phyloP scores from a whole-genome alignment of 2,888 invertebrate genomes.

The Magallana nippona region DNA sequence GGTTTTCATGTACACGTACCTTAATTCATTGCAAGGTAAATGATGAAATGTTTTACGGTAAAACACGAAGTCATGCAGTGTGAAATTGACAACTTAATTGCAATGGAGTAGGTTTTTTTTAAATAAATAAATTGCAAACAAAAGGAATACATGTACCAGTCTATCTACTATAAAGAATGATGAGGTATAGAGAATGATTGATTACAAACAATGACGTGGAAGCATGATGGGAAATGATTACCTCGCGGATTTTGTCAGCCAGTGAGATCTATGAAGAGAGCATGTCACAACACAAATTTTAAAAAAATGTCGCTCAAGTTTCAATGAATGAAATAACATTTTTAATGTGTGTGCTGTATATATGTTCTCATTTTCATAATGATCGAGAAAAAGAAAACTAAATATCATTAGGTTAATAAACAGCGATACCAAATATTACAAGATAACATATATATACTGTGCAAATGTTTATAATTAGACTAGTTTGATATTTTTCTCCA shows the following conservation, averaged over 20 bases:
- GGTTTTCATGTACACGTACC: too few relatives aligned
- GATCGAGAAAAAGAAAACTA: too few relatives aligned
- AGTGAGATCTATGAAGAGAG: conserved; percentile 50
- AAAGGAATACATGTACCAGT: background rate
- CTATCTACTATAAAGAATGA: conserved; percentile 10
- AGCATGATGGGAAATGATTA: conserved; percentile 37
- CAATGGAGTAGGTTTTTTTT: too few relatives aligned
- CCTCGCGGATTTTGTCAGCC: conserved; percentile 58
- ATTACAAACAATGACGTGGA: background rate
- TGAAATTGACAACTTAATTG: too few relatives aligned
- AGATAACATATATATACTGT: too few relatives aligned
- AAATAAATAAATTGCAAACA: too few relatives aligned
- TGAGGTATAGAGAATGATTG: background rate
- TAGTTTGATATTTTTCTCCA: background rate
- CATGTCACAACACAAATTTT: background rate
- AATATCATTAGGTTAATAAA: too few relatives aligned
- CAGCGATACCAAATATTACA: too few relatives aligned
- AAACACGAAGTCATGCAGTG: conserved; percentile 9
- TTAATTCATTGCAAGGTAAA: too few relatives aligned
- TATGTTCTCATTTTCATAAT: too few relatives aligned
- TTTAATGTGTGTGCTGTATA: background rate
- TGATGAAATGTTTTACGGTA: background rate
- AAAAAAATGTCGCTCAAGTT: too few relatives aligned
- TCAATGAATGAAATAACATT: too few relatives aligned
- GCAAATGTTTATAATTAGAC: background rate